phyloP scores from a whole-genome alignment of 2,888 invertebrate genomes.

The Drosophila macrothrix region DNA sequence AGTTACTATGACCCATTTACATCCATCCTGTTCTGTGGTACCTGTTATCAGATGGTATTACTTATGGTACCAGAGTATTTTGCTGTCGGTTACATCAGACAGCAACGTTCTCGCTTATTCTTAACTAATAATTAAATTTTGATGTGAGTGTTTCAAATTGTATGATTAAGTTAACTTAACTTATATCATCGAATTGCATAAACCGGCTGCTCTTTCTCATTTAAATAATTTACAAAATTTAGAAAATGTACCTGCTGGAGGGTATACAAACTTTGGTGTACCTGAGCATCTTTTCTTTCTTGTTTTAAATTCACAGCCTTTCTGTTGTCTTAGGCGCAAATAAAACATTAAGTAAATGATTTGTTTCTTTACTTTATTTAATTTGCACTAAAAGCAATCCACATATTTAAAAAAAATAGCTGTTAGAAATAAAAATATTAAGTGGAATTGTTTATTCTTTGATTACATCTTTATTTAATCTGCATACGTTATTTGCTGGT shows the following conservation, averaged over 20 bases:
- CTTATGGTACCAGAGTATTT: too few species aligned
- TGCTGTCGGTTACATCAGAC: neutral
- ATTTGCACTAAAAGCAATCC: neutral
- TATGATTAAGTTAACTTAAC: neutral
- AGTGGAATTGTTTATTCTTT: neutral
- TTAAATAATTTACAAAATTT: neutral
- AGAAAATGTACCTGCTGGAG: neutral
- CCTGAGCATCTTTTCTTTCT: too few species aligned
- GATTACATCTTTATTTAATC: neutral
- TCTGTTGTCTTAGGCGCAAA: neutral
- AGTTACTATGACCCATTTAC: too few species aligned
- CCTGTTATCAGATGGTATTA: too few species aligned
- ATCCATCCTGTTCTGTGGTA: too few species aligned
- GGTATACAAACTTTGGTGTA: neutral
- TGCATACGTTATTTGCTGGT: fast-evolving
- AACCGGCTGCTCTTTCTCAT: neutral
- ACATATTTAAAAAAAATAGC: neutral
- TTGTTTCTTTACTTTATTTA: neutral
- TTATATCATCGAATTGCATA: neutral
- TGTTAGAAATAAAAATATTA: neutral
- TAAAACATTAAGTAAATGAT: neutral
- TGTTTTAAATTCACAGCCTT: too few species aligned
- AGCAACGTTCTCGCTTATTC: neutral
- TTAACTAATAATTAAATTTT: neutral
- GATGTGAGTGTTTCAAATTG: neutral